Conservation (phyloP, 2,113 vertebrate species). For the Heliornis fulica region DNA sequence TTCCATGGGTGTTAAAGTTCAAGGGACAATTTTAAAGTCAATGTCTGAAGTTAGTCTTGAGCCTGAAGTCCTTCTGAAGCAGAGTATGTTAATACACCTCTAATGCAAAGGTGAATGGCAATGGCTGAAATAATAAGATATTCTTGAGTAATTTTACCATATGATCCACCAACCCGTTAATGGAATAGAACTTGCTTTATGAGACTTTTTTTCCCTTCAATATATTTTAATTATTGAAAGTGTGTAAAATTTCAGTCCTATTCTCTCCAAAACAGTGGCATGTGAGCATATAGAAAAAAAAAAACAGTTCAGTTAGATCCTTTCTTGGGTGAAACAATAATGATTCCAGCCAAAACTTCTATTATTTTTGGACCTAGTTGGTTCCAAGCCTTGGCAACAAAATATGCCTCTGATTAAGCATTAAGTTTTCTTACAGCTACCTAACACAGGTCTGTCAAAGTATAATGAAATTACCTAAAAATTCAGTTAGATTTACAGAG, state of each 20-base stretch:
- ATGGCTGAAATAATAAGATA: not conserved
- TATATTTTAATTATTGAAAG: not conserved
- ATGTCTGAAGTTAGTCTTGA: not conserved
- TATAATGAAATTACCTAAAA: not conserved
- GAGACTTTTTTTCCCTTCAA: not conserved
- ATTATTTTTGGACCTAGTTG: not conserved
- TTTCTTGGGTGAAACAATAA: not conserved
- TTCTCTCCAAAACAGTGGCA: not conserved
- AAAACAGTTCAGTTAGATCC: not conserved
- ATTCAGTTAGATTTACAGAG: not conserved
- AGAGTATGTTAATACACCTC: not conserved
- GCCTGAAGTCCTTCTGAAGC: not conserved
- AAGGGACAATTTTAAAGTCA: not conserved
- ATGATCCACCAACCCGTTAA: too few species aligned
- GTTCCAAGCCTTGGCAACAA: not conserved
- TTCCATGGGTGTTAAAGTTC: rapidly evolving
- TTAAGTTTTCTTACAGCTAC: not conserved
- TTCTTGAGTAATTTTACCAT: not conserved
- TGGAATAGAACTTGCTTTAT: not conserved
- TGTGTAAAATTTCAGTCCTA: not conserved
- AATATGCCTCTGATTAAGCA: not conserved
- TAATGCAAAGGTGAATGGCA: not conserved
- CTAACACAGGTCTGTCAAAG: not conserved
- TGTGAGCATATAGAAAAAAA: not conserved
- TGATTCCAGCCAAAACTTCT: not conserved